Evolutionary conservation across 2,888 invertebrate species (phyloP), one percentile per base, ranked within the genome.

Genomic region (Oscheius myriophilus): DNA sequence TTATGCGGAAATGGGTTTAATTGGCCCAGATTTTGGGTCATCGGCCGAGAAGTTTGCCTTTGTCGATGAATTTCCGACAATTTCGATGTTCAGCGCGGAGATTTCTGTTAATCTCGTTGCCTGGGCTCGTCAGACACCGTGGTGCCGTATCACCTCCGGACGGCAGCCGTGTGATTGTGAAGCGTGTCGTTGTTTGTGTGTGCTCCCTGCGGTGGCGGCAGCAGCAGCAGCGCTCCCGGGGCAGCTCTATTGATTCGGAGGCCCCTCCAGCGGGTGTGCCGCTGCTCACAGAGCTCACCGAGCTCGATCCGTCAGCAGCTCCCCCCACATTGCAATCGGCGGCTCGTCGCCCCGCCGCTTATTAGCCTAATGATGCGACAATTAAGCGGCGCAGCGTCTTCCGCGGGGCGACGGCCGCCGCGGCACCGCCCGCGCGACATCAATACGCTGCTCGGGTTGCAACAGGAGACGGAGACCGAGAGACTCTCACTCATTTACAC

Each of bases 111-210:
- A n/a, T n/a, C n/a, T n/a, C n/a, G n/a, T n/a, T n/a, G n/a, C n/a
- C n/a, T n/a, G n/a, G n/a, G n/a, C n/a, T n/a, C n/a, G n/a, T n/a
- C n/a, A n/a, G n/a, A n/a, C n/a, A n/a, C n/a, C n/a, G n/a, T n/a
- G n/a, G n/a, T n/a, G n/a, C n/a, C n/a, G n/a, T n/a, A n/a, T n/a
- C n/a, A n/a, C n/a, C n/a, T n/a, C n/a, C n/a, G n/a, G n/a, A n/a
- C n/a, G n/a, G n/a, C n/a, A n/a, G n/a, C n/a, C n/a, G n/a, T n/a
- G n/a, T n/a, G n/a, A n/a, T n/a, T n/a, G n/a, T n/a, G n/a, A n/a
- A n/a, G n/a, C n/a, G n/a, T n/a, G n/a, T n/a, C 57, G 57, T 61
- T 61, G 61, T 61, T 61, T 61, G 61, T 61, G 59, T n/a, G 33
- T 33, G 33, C 33, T 33, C 33, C 33, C 33, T 33, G 33, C 33